Base-by-base conservation (phyloP, 2,113 vertebrate species). In the Callocephalon fimbriatum region DNA sequence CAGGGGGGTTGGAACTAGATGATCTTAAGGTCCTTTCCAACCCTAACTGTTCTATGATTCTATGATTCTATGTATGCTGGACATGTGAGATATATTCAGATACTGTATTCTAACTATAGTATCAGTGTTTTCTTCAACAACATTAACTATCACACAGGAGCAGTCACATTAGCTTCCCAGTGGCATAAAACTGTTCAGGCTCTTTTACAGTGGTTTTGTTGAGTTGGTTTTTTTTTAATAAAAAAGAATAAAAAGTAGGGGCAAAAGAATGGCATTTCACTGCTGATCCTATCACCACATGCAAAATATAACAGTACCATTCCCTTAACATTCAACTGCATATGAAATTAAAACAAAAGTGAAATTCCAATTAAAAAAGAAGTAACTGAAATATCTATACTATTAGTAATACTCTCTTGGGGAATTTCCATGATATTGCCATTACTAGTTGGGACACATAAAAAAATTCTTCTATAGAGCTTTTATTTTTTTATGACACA, bases 81-180 rank as follows among this genome's bases (percentile, higher is more conserved):
- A 95, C 71, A 54, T 81, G 51, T 81, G 88, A 94, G 61, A 53
- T 72, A 77, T 54, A 87, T 59, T 80, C 73, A 89, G 81, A 90
- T 40, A 85, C 48, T 92, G 27, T 42, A 83, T 94, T 93, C 59
- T 66, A 95, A 76, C 61, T 86, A 76, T 7, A 92, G 62, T 62
- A 67, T 56, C 56, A 77, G 9, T 74, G 56, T 54, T 91, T 95
- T 90, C 56, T 86, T 86, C 59, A 94, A 67, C 45, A 80, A 35
- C 19, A 48, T 91, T 94, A 91, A 66, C 40, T 86, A 86, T 84
- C 86, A 96, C 45, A 89, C 42, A 94, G 50, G 35, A 96, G 40
- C 48, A 86, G 78, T 74, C 80, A 94, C 63, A 93, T 59, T 80
- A 86, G 56, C 53, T 94, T 92, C 31, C 44, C 47, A 93, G 42